Conservation (phyloP, 2,797 vertebrate species). For the Pipistrellus pygmaeus region DNA sequence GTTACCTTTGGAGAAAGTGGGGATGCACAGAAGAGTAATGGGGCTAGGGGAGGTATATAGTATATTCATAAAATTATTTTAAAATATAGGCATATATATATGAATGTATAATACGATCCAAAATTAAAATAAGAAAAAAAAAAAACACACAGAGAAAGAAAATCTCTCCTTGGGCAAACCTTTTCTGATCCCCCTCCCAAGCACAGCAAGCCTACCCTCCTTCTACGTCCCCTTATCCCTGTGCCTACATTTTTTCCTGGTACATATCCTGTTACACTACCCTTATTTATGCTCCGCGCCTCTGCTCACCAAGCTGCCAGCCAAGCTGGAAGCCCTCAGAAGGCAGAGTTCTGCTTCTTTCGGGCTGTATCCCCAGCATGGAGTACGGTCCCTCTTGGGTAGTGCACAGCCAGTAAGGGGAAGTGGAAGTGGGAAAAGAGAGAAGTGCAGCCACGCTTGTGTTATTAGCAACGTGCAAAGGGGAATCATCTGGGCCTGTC, state of each 20-base stretch:
- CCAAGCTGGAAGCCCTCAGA: neutral
- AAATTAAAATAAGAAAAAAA: constrained; percentile 55
- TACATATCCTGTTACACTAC: neutral
- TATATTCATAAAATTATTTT: neutral
- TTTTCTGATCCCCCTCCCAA: neutral
- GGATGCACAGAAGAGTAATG: neutral
- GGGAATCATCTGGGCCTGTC: neutral
- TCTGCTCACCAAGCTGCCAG: neutral
- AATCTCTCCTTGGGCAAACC: neutral
- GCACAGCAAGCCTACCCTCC: neutral
- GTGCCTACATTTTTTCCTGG: neutral
- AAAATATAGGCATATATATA: neutral
- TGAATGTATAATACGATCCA: neutral
- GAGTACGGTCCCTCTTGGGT: too few relatives aligned
- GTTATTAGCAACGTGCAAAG: constrained; percentile 16
- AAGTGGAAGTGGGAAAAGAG: constrained; percentile 3
- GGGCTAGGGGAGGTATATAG: neutral
- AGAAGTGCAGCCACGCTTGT: neutral
- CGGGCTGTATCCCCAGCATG: neutral
- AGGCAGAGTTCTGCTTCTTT: neutral
- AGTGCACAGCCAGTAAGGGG: neutral
- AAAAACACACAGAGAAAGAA: neutral
- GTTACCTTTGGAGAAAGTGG: constrained; percentile 4
- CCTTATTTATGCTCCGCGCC: neutral
- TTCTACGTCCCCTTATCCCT: neutral